Evolutionary conservation across 1,140 invertebrate genomes (phyloP).

Genomic region (Limonius californicus): DNA sequence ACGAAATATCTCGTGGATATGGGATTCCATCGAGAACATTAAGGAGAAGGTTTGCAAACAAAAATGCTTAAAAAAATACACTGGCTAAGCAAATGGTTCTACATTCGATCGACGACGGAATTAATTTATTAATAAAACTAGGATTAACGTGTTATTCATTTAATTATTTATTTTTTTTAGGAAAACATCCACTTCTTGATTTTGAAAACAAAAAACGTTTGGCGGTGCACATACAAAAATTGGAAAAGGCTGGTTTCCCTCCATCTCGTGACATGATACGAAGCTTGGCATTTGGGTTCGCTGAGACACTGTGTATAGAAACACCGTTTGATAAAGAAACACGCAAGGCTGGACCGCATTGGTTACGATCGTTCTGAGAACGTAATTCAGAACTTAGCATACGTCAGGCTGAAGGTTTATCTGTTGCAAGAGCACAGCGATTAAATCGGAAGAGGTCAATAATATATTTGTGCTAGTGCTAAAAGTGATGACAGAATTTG

Average conservation of each 20-base stretch:
- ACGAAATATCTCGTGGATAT: neutral
- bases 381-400: constrained; percentile 41
- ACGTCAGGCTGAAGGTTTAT: constrained; percentile 44
- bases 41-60: neutral
- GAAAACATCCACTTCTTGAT: constrained; percentile 32
- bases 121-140: constrained; percentile 13
- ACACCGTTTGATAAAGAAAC: constrained; percentile 32
- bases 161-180: constrained; percentile 32
- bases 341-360: constrained; percentile 31
- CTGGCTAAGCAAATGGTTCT: constrained; percentile 18
- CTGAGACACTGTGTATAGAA: constrained; percentile 32
- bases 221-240: constrained; percentile 35
- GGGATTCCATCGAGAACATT: neutral
- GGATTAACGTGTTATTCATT: too few species aligned
- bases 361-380: constrained; percentile 40
- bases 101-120: neutral
- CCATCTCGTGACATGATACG: constrained; percentile 39
- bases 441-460: constrained; percentile 39
- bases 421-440: constrained; percentile 38
- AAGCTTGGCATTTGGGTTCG: constrained; percentile 33
- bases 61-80: constrained; percentile 1
- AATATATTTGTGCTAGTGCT: constrained; percentile 39
- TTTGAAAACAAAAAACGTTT: constrained; percentile 36
- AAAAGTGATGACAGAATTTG: constrained; percentile 32
- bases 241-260: constrained; percentile 30